These are phyloP conservation scores for Oreonectes daqikongensis DNA, from an alignment of 2,797 vertebrate species.

Conservation along the genomic window DNA sequence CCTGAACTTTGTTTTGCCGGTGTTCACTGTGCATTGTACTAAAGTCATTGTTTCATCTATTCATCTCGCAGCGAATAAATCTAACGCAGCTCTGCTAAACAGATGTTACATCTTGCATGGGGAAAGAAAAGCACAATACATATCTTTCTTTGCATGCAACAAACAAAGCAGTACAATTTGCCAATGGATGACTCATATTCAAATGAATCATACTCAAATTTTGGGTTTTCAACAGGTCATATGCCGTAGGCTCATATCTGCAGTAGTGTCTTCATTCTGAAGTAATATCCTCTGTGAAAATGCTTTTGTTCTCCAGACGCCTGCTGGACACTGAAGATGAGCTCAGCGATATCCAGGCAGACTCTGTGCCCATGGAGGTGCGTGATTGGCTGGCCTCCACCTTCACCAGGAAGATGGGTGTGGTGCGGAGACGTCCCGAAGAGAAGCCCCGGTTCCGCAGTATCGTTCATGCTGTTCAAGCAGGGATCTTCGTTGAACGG, in stretches of 20 bases:
- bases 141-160: background rate
- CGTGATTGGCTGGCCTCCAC: conserved; percentile 97
- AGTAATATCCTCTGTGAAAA: conserved; percentile 26
- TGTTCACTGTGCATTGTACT: too few relatives aligned
- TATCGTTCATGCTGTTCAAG: conserved; percentile 97
- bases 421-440: conserved; percentile 87
- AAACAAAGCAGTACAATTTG: background rate
- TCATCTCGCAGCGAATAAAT: too few relatives aligned
- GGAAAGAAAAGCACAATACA: background rate
- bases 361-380: conserved; percentile 92
- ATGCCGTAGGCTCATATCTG: background rate
- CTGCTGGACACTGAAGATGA: conserved; percentile 96
- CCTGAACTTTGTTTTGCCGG: too few relatives aligned
- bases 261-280: conserved; percentile 2
- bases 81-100: background rate
- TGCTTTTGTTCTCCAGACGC: conserved; percentile 73
- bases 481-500: conserved; percentile 98
- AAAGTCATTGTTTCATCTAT: too few relatives aligned
- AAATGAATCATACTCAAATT: background rate
- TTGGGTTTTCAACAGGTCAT: background rate
- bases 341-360: conserved; percentile 89
- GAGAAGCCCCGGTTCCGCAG: conserved; percentile 97
- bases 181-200: background rate
- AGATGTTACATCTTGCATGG: background rate
- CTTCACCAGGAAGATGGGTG: conserved; percentile 95